Percentiles rank a stretch among this genome's conserved stretches.
Conservation (phyloP, 1,140 invertebrate species). For the Trichonephila inaurata region DNA sequence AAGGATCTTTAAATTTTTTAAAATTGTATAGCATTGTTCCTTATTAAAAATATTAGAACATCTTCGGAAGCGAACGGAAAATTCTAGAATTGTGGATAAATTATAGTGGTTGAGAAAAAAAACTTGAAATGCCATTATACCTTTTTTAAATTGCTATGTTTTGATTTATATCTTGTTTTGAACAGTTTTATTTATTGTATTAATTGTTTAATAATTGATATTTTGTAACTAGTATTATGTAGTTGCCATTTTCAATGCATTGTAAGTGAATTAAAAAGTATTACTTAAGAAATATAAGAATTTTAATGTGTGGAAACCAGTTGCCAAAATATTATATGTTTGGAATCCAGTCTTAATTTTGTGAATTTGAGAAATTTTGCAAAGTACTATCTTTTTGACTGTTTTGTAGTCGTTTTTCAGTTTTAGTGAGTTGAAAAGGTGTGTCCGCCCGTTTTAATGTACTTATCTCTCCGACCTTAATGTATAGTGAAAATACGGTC, state of each 20-base stretch:
- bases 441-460: conserved; percentile 49
- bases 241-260: not conserved
- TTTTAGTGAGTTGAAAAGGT: not conserved
- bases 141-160: not conserved
- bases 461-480: conserved; percentile 4
- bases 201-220: not conserved
- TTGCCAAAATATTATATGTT: not conserved
- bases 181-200: not conserved
- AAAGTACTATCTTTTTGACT: not conserved
- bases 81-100: not conserved
- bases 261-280: not conserved
- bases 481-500: not conserved
- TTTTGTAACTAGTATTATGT: not conserved
- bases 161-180: not conserved
- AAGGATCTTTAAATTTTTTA: conserved; percentile 37
- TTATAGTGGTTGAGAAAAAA: not conserved
- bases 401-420: not conserved
- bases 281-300: not conserved
- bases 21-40: conserved; percentile 22
- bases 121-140: not conserved
- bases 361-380: not conserved
- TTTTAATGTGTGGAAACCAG: not conserved
- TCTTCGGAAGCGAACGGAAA: not conserved
- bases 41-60: not conserved
- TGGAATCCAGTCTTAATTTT: not conserved